Percentiles rank a stretch among this genome's conserved stretches.
phyloP scores from a whole-genome alignment of 2,113 vertebrate genomes.

The Colius striatus region DNA sequence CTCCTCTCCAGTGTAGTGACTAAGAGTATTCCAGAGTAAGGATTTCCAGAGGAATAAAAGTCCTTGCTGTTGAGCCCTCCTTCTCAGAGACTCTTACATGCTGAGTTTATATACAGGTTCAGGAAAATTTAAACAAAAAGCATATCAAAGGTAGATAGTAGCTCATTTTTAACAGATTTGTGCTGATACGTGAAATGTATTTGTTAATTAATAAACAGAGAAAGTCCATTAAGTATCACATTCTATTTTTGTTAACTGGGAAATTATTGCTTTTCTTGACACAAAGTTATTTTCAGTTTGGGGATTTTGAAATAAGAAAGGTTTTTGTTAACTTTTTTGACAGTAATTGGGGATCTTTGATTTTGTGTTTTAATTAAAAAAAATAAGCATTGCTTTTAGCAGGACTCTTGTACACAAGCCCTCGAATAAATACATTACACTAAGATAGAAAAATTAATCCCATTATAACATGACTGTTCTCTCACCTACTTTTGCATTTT shows the following conservation, averaged over 20 bases:
- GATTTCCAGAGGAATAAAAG: not conserved
- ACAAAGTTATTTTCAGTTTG: not conserved
- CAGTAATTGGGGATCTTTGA: not conserved
- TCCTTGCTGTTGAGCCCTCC: not conserved
- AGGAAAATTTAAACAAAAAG: not conserved
- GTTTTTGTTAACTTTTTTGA: not conserved
- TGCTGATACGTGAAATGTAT: not conserved
- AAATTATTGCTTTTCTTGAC: not conserved
- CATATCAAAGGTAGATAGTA: not conserved
- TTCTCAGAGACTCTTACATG: not conserved
- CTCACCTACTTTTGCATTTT: not conserved
- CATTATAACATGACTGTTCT: not conserved
- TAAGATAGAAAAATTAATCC: not conserved
- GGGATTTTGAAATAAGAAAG: constrained; percentile 5
- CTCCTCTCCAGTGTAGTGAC: not conserved
- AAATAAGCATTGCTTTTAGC: not conserved
- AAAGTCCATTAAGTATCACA: not conserved
- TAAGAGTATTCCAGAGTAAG: not conserved
- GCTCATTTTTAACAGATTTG: not conserved
- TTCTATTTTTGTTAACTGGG: not conserved
- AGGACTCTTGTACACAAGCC: not conserved
- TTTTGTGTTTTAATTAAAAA: not conserved
- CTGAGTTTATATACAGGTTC: not conserved
- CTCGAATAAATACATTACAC: not conserved
- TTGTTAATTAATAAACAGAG: constrained; percentile 4